Base-by-base conservation (phyloP, 2,797 vertebrate species). In the Syngnathus rostellatus region DNA sequence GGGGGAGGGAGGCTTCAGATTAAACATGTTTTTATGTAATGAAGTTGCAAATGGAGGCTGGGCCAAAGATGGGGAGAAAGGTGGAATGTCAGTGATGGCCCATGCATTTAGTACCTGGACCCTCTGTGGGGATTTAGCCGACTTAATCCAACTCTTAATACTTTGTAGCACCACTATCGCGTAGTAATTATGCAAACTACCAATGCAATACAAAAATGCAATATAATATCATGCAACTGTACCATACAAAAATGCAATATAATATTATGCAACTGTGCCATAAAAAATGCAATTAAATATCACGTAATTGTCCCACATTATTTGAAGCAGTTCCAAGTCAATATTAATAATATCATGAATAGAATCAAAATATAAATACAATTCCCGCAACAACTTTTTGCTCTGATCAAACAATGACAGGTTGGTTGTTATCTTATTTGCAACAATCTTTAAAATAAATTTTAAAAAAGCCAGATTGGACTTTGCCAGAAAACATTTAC, bases 1-100 rank as follows among this genome's bases (percentile, higher is more conserved):
- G 80, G 81, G 79, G 78, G 76, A 67, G 76, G 82, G 68, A 75
- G 53, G 60, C 21, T 67, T 66, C 68, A 84, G 83, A 86, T 85
- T 87, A 89, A 83, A 75, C 77, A 72, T 82, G 81, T 82, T 85
- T 87, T 86, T 87, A 85, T 85, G 79, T 86, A 86, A 88, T 86
- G 81, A 87, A 73, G 73, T 84, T 84, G 81, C 69, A 67, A 75
- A 79, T 75, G 65, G 72, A 72, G 68, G 81, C 31, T 65, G 67
- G 73, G 54, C 71, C 68, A 66, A 70, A 77, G 76, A 67, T 69
- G 53, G 73, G 63, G 1, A 65, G 1, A 64, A 54, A 78, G 76
- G 81, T 77, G 63, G 66, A 72, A 72, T 43, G 59, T 62, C 25
- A 38, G 23, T 46, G 37, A 39, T 37, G n/a, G 10, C 8, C n/a